Evolutionary conservation across 2,113 vertebrate species (phyloP).

Genomic region (Chionomys nivalis): DNA sequence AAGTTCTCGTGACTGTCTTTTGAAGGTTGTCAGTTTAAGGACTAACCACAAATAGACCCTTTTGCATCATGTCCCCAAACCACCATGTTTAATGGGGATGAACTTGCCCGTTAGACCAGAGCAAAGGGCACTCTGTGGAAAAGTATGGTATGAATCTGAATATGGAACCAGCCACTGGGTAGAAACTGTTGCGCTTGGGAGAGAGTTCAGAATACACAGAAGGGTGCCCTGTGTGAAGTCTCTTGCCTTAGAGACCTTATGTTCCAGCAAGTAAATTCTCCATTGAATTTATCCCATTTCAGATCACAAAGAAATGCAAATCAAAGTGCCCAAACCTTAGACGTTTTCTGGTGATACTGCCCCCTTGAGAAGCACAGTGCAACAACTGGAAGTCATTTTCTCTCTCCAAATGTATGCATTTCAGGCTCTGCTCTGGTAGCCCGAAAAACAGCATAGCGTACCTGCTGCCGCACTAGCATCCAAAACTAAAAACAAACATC

Average conservation of each 20-base stretch:
- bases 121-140: accelerated
- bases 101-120: background rate
- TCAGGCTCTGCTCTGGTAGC: background rate
- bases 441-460: slow-evolving; percentile 11
- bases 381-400: background rate
- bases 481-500: background rate
- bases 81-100: background rate
- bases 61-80: background rate
- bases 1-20: background rate
- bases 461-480: slow-evolving; percentile 16
- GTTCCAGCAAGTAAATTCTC: background rate
- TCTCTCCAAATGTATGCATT: slow-evolving; percentile 53
- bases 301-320: slow-evolving; percentile 4
- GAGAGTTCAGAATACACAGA: background rate
- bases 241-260: background rate
- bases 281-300: background rate
- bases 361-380: background rate
- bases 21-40: background rate
- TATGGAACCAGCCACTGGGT: background rate
- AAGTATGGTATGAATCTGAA: background rate
- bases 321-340: background rate
- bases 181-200: background rate
- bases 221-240: background rate
- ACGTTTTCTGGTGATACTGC: background rate
- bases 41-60: background rate